Conservation (phyloP, 2,888 invertebrate species). For the Parnassius apollo region DNA sequence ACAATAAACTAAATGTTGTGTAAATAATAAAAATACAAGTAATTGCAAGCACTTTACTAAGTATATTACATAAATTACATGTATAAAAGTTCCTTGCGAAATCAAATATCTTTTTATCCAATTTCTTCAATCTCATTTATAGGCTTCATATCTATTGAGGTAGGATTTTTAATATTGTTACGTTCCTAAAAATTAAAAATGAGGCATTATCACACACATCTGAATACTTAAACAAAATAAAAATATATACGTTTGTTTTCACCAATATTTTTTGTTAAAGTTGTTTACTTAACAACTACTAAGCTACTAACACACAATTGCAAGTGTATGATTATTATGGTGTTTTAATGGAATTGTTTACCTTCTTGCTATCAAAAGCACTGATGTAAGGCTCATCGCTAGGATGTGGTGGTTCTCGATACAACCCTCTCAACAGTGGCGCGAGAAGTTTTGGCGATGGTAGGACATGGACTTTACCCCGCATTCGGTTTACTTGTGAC, state of each 20-base stretch:
- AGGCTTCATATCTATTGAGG: slow-evolving; percentile 63
- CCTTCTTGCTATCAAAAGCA: slow-evolving; percentile 66
- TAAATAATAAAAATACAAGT: no score
- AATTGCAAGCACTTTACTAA: no score
- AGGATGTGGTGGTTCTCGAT: slow-evolving; percentile 71
- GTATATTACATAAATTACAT: neutral
- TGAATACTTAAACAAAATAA: neutral
- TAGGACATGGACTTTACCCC: slow-evolving; percentile 57
- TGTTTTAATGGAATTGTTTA: slow-evolving; percentile 29
- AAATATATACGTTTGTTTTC: neutral
- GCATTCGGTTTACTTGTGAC: slow-evolving; percentile 50
- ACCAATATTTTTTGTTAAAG: no score
- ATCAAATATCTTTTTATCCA: slow-evolving; percentile 39
- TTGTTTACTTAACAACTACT: neutral
- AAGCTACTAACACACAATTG: neutral
- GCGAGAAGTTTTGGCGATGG: slow-evolving; percentile 82
- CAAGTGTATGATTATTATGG: neutral
- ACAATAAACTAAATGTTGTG: no score
- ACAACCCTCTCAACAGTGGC: slow-evolving; percentile 84
- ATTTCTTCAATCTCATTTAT: slow-evolving; percentile 57
- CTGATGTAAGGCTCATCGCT: slow-evolving; percentile 64
- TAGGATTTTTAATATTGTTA: slow-evolving; percentile 42
- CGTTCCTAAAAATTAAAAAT: slow-evolving; percentile 47
- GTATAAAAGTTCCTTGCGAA: slow-evolving; percentile 23
- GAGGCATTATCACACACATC: no score